Base-by-base conservation (phyloP, 2,113 vertebrate genomes). In the Falco punctatus region DNA sequence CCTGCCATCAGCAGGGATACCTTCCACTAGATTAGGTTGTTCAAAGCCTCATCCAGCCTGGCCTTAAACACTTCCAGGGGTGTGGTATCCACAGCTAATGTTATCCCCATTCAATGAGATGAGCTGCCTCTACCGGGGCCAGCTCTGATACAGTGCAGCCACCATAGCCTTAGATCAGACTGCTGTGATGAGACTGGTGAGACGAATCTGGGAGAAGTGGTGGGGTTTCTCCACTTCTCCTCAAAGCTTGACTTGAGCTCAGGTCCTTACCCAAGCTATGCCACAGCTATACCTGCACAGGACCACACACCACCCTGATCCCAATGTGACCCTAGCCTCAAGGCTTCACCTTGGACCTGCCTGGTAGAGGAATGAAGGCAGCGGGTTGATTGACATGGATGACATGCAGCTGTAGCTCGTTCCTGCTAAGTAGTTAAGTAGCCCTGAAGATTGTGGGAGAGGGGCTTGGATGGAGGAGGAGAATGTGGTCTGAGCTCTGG, bases 181-280 rank as follows among this genome's bases (percentile, higher is more conserved):
- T 0, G 0, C 24, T 61, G 64, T 42, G 57, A 46, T 0, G 3
- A 75, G 28, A 27, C 14, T 22, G 15, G 55, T n/a, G 20, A 16
- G 17, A 57, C 11, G 75, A 73, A 73, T 7, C 40, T 49, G n/a
- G 23, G 32, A 51, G 48, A 51, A 82, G 16, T 30, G 23, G 20
- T 49, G 23, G 9, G 7, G 19, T 33, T 79, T 33, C 15, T 61
- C 28, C 42, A 32, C 12, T 10, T 61, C 52, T 66, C 26, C 42
- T 78, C 30, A 42, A 11, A 38, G 26, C 57, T 35, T 70, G 42
- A 16, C 30, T 65, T 52, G 38, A 65, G 11, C 40, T 64, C 26
- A 35, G 20, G 7, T 62, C 23, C 42, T 69, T 22, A 18, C 10
- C 5, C 16, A 10, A 80, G n/a, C 19, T 32, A 17, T 1, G 1